Percentiles rank a stretch among this genome's conserved stretches.
Evolutionary conservation across 2,113 vertebrate genomes (phyloP).

Genomic region (Chaetura pelagica): DNA sequence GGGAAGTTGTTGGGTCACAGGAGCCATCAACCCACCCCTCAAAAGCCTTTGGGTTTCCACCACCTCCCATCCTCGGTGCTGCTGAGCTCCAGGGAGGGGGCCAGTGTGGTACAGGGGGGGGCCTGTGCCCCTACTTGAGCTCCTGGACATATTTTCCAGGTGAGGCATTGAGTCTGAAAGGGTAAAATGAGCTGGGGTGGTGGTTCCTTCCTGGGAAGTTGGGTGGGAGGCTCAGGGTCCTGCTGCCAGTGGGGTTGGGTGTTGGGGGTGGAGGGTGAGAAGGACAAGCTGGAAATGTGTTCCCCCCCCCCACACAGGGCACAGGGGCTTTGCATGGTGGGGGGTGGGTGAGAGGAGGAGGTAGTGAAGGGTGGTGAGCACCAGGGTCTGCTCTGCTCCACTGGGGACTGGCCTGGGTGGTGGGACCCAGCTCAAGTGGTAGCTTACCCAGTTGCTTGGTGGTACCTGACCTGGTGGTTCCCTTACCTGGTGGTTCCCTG

Average conservation of each 20-base stretch:
- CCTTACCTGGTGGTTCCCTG: no score
- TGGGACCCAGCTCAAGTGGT: neutral
- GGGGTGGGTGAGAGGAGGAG: neutral
- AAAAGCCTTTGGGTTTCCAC: neutral
- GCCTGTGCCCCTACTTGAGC: accelerated
- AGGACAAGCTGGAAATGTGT: neutral
- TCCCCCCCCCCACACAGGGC: neutral
- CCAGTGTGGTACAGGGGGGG: accelerated
- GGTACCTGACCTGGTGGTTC: neutral
- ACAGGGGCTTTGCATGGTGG: neutral
- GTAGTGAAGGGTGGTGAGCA: neutral
- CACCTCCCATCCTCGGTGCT: accelerated
- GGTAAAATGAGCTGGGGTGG: neutral
- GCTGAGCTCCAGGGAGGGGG: neutral
- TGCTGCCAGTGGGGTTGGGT: neutral
- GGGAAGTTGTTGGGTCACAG: accelerated
- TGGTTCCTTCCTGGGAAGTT: neutral
- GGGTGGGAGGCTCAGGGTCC: accelerated
- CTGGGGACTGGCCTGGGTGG: accelerated
- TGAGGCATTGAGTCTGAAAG: neutral
- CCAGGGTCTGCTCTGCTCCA: accelerated
- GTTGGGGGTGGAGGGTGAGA: neutral
- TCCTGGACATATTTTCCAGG: neutral
- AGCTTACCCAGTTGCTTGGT: no score
- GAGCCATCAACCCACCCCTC: neutral